These are phyloP conservation scores for Theonella swinhoei DNA, from an alignment of 37 sponge, comb jelly and placozoan genomes.

Conservation along the genomic window DNA sequence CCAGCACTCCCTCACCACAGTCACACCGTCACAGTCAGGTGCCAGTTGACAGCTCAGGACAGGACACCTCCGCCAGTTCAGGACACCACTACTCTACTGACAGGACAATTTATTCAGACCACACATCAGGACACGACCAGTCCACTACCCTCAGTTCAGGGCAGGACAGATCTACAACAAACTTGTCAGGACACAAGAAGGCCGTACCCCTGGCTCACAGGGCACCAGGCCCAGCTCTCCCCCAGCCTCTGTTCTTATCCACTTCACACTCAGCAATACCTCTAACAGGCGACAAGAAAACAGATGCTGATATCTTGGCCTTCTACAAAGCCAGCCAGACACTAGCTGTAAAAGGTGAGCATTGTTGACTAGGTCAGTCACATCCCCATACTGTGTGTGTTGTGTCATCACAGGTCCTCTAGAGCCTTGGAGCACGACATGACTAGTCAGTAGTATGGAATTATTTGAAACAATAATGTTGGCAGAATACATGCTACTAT, in stretches of 20 bases:
- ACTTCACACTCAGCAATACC: slow-evolving; percentile 45
- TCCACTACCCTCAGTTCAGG: too few relatives aligned
- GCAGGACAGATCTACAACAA: background rate
- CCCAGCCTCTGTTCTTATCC: background rate
- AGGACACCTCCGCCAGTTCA: too few relatives aligned
- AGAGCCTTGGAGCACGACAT: too few relatives aligned
- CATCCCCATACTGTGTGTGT: too few relatives aligned
- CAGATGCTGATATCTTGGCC: slow-evolving; percentile 94
- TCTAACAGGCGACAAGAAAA: slow-evolving; percentile 82
- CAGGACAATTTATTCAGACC: too few relatives aligned
- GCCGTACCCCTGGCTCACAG: background rate
- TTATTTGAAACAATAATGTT: too few relatives aligned
- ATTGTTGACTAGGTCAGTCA: too few relatives aligned
- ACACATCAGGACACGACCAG: too few relatives aligned
- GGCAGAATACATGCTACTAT: too few relatives aligned
- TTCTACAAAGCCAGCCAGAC: slow-evolving; percentile 92
- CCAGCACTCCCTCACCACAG: background rate
- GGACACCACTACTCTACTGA: background rate
- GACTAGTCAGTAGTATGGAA: too few relatives aligned
- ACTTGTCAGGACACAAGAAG: too few relatives aligned
- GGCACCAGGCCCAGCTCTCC: background rate
- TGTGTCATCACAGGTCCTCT: background rate
- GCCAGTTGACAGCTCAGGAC: background rate
- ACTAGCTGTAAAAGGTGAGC: slow-evolving; percentile 43
- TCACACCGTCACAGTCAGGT: background rate